phyloP scores from a whole-genome alignment of 2,797 vertebrate genomes.

The Cichlasoma orientale region DNA sequence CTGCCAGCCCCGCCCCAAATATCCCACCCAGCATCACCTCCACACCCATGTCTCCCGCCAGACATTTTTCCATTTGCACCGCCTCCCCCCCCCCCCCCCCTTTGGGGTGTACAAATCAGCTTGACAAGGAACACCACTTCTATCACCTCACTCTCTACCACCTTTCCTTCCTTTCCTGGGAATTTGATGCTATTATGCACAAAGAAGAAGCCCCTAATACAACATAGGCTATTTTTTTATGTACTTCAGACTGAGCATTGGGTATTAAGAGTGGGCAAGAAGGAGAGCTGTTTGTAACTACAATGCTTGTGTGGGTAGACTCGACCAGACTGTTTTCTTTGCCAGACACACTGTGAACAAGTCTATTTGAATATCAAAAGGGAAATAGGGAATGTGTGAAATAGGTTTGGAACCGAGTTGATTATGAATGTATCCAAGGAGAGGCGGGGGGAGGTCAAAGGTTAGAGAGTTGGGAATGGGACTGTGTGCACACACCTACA shows the following conservation, averaged over 20 bases:
- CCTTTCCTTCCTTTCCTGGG: slow-evolving; percentile 24
- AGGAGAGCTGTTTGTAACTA: slow-evolving; percentile 43
- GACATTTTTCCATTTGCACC: slow-evolving; percentile 84
- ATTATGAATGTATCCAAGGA: slow-evolving; percentile 52
- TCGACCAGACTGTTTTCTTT: slow-evolving; percentile 49
- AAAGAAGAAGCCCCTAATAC: slow-evolving; percentile 53
- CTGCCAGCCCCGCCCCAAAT: slow-evolving; percentile 43
- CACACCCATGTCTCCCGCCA: slow-evolving; percentile 60
- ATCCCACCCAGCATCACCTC: slow-evolving; percentile 51
- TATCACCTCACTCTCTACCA: slow-evolving; percentile 23
- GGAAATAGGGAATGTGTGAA: slow-evolving; percentile 57
- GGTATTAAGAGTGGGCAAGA: slow-evolving; percentile 26
- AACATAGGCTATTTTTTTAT: slow-evolving; percentile 11
- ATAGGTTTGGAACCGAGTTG: slow-evolving; percentile 49
- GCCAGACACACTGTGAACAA: slow-evolving; percentile 38
- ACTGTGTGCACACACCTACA: slow-evolving; percentile 12
- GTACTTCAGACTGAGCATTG: slow-evolving; percentile 12
- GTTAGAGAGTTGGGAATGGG: slow-evolving; percentile 30
- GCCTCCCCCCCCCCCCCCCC: slow-evolving; percentile 43
- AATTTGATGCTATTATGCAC: slow-evolving; percentile 58
- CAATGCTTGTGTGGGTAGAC: slow-evolving; percentile 22
- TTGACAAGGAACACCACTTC: slow-evolving; percentile 73
- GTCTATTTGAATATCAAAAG: slow-evolving; percentile 73
- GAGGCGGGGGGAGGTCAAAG: slow-evolving; percentile 38
- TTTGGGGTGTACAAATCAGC: slow-evolving; percentile 59